Evolutionary conservation across 2,113 vertebrate species (phyloP).

Genomic region (Canis aureus): DNA sequence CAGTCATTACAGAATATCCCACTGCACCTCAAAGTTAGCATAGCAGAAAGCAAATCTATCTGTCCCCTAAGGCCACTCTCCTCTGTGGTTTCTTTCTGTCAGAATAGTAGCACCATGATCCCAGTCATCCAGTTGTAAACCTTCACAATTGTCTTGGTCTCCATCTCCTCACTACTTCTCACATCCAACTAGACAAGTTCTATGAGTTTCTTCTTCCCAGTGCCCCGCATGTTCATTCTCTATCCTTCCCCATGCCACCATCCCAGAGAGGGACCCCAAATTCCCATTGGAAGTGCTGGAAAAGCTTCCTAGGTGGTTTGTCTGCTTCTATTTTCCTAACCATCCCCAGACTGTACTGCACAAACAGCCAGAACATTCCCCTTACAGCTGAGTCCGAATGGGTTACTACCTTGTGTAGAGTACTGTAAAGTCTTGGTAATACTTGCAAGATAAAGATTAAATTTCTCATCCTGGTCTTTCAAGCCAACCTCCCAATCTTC

Average conservation of each 20-base stretch:
- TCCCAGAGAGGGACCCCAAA: not conserved
- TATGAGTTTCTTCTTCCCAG: not conserved
- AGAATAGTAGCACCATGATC: not conserved
- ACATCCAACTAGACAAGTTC: not conserved
- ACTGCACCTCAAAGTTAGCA: not conserved
- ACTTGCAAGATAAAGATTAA: not conserved
- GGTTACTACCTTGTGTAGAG: not conserved
- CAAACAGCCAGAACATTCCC: not conserved
- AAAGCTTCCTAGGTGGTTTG: not conserved
- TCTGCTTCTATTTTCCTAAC: not conserved
- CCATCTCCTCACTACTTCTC: not conserved
- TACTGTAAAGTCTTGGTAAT: not conserved
- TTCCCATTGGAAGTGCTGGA: not conserved
- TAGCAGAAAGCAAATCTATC: not conserved
- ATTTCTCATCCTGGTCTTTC: not conserved
- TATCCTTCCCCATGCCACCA: not conserved
- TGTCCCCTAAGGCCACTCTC: not conserved
- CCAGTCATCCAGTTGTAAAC: not conserved
- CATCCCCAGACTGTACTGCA: not conserved
- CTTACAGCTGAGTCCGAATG: not conserved
- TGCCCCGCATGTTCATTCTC: not conserved
- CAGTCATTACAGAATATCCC: not conserved
- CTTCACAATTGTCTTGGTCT: not conserved
- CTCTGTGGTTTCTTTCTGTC: not conserved
- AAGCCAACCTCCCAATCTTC: not conserved